Percentiles rank a stretch among this genome's conserved stretches.
phyloP scores from a whole-genome alignment of 2,797 vertebrate species.

The Hippopotamyrus pictus region DNA sequence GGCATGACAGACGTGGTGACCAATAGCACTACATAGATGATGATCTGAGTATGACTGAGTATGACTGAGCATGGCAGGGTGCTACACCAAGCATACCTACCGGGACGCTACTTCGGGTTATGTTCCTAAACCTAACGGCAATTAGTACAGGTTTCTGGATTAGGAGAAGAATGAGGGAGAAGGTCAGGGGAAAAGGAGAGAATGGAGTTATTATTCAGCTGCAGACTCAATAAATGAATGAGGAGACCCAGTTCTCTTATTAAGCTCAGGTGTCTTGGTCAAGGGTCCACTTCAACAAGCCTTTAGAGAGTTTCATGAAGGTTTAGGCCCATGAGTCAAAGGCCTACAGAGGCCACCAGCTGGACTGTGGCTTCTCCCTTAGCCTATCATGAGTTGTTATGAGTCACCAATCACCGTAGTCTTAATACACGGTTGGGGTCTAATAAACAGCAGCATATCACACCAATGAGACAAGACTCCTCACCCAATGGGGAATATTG shows the following conservation, averaged over 20 bases:
- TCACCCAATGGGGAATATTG: neutral
- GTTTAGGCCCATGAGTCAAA: neutral
- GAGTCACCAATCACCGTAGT: neutral
- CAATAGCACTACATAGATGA: neutral
- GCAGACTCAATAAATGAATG: conserved; percentile 13
- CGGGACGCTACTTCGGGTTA: conserved; percentile 79
- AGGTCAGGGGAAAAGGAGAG: conserved; percentile 60
- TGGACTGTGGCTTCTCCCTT: neutral
- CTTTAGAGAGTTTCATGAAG: conserved; percentile 54
- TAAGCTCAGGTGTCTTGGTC: neutral
- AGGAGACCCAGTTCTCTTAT: conserved; percentile 62
- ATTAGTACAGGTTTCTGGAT: conserved; percentile 93
- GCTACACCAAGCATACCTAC: conserved; percentile 50
- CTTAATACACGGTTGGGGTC: neutral
- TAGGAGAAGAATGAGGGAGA: conserved; percentile 60
- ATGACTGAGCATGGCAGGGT: conserved; percentile 1
- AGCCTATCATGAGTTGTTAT: neutral
- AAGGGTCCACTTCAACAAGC: neutral
- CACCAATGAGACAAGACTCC: neutral
- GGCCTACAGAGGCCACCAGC: neutral
- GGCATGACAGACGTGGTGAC: neutral
- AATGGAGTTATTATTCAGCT: conserved; percentile 42
- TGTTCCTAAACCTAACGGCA: conserved; percentile 95
- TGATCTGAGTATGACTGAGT: neutral
- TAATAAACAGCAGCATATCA: neutral